phyloP scores from a whole-genome alignment of 1,140 invertebrate genomes.

The Harlomillsia oculata region DNA sequence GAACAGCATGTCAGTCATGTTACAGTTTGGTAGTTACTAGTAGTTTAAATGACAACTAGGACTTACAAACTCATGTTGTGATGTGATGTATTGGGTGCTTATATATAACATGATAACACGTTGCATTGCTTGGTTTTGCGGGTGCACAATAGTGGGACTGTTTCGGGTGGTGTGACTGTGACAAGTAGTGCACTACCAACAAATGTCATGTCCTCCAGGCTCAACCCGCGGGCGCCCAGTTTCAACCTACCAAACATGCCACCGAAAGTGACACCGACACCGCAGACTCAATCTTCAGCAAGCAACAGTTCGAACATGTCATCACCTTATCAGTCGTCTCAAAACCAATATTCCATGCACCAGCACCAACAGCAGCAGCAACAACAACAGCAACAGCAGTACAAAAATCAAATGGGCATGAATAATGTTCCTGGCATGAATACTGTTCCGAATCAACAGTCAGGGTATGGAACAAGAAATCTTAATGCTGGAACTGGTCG shows the following conservation, averaged over 20 bases:
- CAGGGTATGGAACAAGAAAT: constrained; percentile 4
- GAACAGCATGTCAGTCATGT: no score
- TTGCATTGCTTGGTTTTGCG: no score
- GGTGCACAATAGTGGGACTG: constrained; percentile 15
- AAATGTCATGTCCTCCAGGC: constrained; percentile 51
- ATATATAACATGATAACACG: no score
- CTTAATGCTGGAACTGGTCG: constrained; percentile 1
- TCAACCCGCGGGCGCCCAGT: constrained; percentile 80
- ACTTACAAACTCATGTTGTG: no score
- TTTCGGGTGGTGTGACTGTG: constrained; percentile 28
- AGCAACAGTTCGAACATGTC: constrained; percentile 6
- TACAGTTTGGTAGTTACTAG: no score
- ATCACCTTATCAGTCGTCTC: background rate
- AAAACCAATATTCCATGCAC: constrained; percentile 6
- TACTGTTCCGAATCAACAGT: constrained; percentile 5
- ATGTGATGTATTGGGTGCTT: no score
- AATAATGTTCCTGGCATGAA: constrained; percentile 9
- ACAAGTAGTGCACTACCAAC: no score
- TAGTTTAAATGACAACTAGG: no score
- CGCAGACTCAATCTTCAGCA: constrained; percentile 10
- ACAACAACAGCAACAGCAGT: constrained; percentile 2
- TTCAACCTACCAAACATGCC: constrained; percentile 48
- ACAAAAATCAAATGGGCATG: constrained; percentile 11
- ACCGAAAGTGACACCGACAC: constrained; percentile 26
- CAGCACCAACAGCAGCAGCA: constrained; percentile 16